Conservation (phyloP, 2,888 invertebrate species). For the Thereva nobilitata region DNA sequence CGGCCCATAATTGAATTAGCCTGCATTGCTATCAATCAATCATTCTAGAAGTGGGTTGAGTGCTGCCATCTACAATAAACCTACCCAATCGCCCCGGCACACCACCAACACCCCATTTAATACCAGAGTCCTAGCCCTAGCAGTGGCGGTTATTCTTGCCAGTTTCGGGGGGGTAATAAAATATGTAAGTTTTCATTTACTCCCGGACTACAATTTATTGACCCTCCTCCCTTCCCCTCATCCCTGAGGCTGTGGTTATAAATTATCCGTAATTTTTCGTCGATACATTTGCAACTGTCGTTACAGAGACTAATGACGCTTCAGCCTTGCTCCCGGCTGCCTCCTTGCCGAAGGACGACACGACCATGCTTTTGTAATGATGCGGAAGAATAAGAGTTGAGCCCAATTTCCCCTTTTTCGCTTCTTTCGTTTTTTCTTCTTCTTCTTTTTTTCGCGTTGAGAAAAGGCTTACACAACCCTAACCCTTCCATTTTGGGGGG, state of each 20-base stretch:
- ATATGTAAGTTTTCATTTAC: conserved; percentile 30
- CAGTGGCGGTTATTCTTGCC: too few relatives aligned
- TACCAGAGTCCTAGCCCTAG: too few relatives aligned
- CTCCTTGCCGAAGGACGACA: background rate
- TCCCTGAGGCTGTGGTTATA: conserved; percentile 26
- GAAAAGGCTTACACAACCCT: too few relatives aligned
- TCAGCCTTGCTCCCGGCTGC: conserved; percentile 6
- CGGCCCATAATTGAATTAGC: conserved; percentile 37
- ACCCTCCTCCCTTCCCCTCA: conserved; percentile 30
- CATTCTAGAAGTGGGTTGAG: conserved; percentile 7
- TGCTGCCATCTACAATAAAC: too few relatives aligned
- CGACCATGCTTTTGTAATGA: conserved; percentile 4
- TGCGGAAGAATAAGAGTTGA: conserved; percentile 31
- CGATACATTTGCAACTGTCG: conserved; percentile 40
- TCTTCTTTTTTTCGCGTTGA: background rate
- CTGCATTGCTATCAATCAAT: conserved; percentile 37
- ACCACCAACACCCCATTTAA: too few relatives aligned
- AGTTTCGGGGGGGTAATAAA: conserved; percentile 2
- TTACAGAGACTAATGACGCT: conserved; percentile 36
- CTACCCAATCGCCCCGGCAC: too few relatives aligned
- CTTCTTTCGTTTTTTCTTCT: conserved; percentile 5
- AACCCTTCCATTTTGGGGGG: too few relatives aligned
- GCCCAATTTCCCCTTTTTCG: conserved; percentile 12
- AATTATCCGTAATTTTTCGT: conserved; percentile 41
- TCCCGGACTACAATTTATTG: conserved; percentile 34